A percentile compares a stretch with the other conserved stretches of the same genome.
phyloP scores from a whole-genome alignment of 2,113 vertebrate species.

The Cyphomyrus plagiostoma region DNA sequence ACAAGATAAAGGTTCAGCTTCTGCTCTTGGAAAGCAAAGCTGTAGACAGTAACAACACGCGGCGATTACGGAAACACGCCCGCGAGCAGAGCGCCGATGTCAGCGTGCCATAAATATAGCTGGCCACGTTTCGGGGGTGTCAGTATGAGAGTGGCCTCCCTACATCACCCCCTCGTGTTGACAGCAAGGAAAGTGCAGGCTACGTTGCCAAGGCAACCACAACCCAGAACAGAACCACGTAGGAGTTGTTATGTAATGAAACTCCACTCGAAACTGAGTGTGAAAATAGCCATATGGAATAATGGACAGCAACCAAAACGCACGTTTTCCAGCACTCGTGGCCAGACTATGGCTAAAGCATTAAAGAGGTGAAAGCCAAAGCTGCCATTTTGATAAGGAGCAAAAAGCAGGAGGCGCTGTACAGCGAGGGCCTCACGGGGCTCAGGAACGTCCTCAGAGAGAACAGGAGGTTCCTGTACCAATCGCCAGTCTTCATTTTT shows the following conservation, averaged over 20 bases:
- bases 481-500: background rate
- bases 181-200: background rate
- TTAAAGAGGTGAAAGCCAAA: background rate
- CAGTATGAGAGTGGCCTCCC: background rate
- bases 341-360: background rate
- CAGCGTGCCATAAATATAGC: background rate
- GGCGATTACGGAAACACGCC: background rate
- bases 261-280: slow-evolving; percentile 1
- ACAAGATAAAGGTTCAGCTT: background rate
- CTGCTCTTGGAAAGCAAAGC: background rate
- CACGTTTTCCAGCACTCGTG: background rate
- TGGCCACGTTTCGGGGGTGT: background rate
- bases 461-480: background rate
- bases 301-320: background rate
- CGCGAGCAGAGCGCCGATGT: too few species aligned
- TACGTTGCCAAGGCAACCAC: slow-evolving; percentile 19
- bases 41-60: background rate
- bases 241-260: slow-evolving; percentile 15
- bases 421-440: background rate
- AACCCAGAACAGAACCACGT: slow-evolving; percentile 6
- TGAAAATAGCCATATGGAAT: slow-evolving; percentile 8
- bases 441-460: background rate
- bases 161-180: background rate
- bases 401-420: background rate
- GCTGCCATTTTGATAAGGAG: background rate